These are phyloP conservation scores for Synanthedon myopaeformis DNA, from an alignment of 2,888 invertebrate species.

Conservation along the genomic window DNA sequence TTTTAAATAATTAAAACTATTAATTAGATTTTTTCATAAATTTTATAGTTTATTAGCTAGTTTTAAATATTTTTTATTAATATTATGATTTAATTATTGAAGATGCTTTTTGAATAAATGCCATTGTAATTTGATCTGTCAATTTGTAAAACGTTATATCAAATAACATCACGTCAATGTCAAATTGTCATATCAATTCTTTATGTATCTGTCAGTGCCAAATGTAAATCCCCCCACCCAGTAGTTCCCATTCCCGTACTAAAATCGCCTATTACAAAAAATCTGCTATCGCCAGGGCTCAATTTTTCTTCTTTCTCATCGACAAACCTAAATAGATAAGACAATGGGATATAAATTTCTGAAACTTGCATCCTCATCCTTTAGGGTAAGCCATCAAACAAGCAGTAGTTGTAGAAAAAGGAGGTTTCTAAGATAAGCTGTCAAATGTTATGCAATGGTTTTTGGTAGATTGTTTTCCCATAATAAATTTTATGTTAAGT, in stretches of 20 bases:
- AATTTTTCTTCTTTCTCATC: slow-evolving; percentile 15
- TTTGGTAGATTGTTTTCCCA: background rate
- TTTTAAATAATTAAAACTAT: too few relatives aligned
- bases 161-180: too few relatives aligned
- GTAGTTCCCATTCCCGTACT: too few relatives aligned
- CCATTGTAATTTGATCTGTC: too few relatives aligned
- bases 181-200: too few relatives aligned
- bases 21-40: too few relatives aligned
- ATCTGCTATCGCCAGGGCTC: slow-evolving; percentile 32
- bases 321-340: background rate
- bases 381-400: slow-evolving; percentile 38
- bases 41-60: background rate
- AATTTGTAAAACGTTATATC: too few relatives aligned
- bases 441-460: slow-evolving; percentile 39
- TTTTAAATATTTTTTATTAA: background rate
- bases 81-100: too few relatives aligned
- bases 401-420: background rate
- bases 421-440: slow-evolving; percentile 10
- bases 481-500: background rate
- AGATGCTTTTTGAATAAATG: too few relatives aligned
- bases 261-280: too few relatives aligned
- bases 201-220: too few relatives aligned
- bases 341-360: slow-evolving; percentile 58
- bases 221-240: too few relatives aligned
- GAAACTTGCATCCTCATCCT: slow-evolving; percentile 48